Base-by-base conservation (phyloP, 2,113 vertebrate genomes). In the Mystacornis crossleyi region DNA sequence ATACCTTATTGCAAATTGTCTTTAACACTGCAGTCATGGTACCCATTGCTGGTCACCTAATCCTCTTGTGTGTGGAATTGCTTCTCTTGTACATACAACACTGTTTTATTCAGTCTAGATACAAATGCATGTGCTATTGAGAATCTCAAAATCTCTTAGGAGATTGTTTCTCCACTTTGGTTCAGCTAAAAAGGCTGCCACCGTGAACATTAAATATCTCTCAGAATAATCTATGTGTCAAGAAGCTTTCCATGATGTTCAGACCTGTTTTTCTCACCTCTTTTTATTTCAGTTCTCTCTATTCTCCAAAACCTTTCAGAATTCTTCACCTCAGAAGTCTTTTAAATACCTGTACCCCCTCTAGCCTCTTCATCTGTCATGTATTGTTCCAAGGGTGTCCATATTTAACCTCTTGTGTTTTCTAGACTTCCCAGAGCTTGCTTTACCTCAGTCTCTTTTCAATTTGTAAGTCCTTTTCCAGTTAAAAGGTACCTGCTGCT, bases 191-290 rank as follows among this genome's bases (percentile, higher is more conserved):
- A 71, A 69, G 53, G 50, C 70, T 90, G 64, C 53, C n/a, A 38
- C 48, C 0, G 0, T 50, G 42, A 89, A 54, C 66, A 14, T 75
- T 61, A 86, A 94, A 69, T 87, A 81, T 47, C 45, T 82, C 50
- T 80, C 43, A 57, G 71, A 90, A 74, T 75, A 89, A 78, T 90
- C 62, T 85, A 74, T 50, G 26, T 92, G 51, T 93, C 75, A 66
- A 51, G 43, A 90, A 86, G 18, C 16, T 96, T 96, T 87, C 31
- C 15, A 6, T 70, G 62, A 70, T 89, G 50, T 75, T 92, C 78
- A 89, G 45, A 89, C 40, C 48, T 90, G 34, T 43, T 89, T 80
- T 93, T 91, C 33, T 78, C 40, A 81, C 55, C 72, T 88, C 9
- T 28, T 64, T 93, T 94, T 75, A 71, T 79, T 79, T 74, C 58